Conservation (phyloP, 2,797 vertebrate species). For the Ataeniobius toweri region DNA sequence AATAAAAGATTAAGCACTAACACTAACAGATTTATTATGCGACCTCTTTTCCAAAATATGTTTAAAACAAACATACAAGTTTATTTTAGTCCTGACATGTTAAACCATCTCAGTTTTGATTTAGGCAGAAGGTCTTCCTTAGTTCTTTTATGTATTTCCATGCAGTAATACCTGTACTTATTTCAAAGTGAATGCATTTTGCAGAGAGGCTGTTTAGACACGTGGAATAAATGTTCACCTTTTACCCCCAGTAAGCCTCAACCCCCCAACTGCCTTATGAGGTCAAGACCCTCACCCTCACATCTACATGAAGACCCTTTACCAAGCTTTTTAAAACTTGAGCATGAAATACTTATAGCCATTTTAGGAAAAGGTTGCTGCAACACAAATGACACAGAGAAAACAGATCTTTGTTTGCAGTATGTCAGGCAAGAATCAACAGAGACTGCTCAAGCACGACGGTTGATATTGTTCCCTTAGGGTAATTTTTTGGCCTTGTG, state of each 20-base stretch:
- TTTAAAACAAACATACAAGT: background rate
- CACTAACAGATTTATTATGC: background rate
- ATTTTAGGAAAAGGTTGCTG: background rate
- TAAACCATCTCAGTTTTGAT: background rate
- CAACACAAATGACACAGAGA: background rate
- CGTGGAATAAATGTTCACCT: constrained; percentile 30
- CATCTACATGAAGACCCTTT: constrained; percentile 12
- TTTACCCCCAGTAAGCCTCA: constrained; percentile 4
- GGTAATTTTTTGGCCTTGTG: constrained; percentile 33
- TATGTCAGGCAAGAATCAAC: background rate
- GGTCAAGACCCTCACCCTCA: constrained; percentile 14
- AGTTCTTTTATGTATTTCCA: background rate
- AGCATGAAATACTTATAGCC: background rate
- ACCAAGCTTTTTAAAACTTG: constrained; percentile 9
- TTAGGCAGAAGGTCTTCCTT: background rate
- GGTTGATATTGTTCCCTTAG: constrained; percentile 18
- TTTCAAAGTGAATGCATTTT: background rate
- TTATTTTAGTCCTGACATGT: background rate
- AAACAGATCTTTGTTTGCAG: constrained; percentile 14
- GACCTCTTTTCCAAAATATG: background rate
- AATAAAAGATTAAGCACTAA: too few relatives aligned
- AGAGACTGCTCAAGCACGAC: constrained; percentile 7
- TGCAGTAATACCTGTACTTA: constrained; percentile 16
- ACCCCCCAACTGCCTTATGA: constrained; percentile 11
- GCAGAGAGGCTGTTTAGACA: constrained; percentile 49